phyloP scores from a whole-genome alignment of 2,888 invertebrate genomes.

The Amorpha juglandis region DNA sequence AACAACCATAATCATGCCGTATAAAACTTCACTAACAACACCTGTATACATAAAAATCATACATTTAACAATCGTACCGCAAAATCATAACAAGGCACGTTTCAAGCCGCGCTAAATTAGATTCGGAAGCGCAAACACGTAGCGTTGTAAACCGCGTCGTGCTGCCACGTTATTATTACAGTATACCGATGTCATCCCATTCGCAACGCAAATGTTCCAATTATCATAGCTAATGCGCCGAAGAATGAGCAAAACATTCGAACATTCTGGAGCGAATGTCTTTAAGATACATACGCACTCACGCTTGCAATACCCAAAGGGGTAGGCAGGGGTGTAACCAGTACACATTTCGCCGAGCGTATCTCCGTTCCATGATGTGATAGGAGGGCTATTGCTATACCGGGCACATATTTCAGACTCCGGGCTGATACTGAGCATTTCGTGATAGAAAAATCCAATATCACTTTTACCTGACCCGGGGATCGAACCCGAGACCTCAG shows the following conservation, averaged over 20 bases:
- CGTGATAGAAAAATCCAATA: too few relatives aligned
- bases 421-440: too few relatives aligned
- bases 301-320: too few relatives aligned
- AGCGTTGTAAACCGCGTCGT: conserved; percentile 51
- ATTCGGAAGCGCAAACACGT: conserved; percentile 60
- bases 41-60: conserved; percentile 11
- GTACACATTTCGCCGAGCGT: too few relatives aligned
- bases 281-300: background rate
- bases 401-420: too few relatives aligned
- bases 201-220: conserved; percentile 79
- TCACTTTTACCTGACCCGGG: too few relatives aligned
- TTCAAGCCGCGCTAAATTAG: conserved; percentile 56
- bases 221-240: conserved; percentile 80
- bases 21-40: conserved; percentile 11
- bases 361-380: too few relatives aligned
- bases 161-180: conserved; percentile 59
- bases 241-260: conserved; percentile 32
- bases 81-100: conserved; percentile 43
- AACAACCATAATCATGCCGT: background rate
- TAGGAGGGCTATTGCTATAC: too few relatives aligned
- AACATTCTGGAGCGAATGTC: background rate
- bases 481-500: too few relatives aligned
- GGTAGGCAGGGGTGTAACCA: too few relatives aligned
- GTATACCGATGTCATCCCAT: conserved; percentile 64
- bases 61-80: conserved; percentile 28